Evolutionary conservation across 2,888 invertebrate genomes (phyloP).

Genomic region (Drosophila formosana): DNA sequence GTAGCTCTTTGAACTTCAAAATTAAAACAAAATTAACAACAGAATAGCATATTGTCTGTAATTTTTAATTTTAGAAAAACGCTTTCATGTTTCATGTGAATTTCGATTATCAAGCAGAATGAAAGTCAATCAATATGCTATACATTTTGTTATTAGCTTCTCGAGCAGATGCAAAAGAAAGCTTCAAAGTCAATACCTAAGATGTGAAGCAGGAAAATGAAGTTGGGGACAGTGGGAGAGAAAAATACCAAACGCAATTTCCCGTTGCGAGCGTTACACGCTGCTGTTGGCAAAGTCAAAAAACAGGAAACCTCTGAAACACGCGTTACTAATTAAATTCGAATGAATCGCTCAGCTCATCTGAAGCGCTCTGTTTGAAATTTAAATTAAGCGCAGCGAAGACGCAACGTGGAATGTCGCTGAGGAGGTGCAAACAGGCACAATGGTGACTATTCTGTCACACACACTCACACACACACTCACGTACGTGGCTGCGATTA

Average conservation of each 20-base stretch:
- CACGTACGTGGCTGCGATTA: slow-evolving; percentile 15
- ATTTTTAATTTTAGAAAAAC: slow-evolving; percentile 5
- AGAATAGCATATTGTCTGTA: not conserved
- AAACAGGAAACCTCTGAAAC: slow-evolving; percentile 70
- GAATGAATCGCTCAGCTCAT: slow-evolving; percentile 37
- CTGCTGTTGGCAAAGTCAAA: slow-evolving; percentile 51
- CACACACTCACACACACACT: slow-evolving; percentile 2
- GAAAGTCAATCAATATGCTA: slow-evolving; percentile 19
- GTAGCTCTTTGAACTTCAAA: not conserved
- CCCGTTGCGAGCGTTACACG: slow-evolving; percentile 52
- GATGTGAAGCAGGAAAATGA: not conserved
- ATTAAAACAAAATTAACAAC: not conserved
- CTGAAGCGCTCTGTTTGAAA: slow-evolving; percentile 39
- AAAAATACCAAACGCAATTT: slow-evolving; percentile 56
- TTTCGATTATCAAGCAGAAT: not conserved
- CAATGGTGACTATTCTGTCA: slow-evolving; percentile 38
- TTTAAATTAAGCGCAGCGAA: slow-evolving; percentile 48
- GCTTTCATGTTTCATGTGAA: slow-evolving; percentile 5
- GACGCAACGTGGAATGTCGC: not conserved
- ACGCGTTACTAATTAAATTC: slow-evolving; percentile 77
- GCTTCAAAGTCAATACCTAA: slow-evolving; percentile 25
- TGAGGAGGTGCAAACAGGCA: slow-evolving; percentile 27
- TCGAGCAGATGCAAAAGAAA: not conserved
- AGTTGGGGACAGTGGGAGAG: not conserved
- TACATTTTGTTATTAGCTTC: slow-evolving; percentile 4